Evolutionary conservation across 2,113 vertebrate species (phyloP).

Genomic region (Siniperca chuatsi): DNA sequence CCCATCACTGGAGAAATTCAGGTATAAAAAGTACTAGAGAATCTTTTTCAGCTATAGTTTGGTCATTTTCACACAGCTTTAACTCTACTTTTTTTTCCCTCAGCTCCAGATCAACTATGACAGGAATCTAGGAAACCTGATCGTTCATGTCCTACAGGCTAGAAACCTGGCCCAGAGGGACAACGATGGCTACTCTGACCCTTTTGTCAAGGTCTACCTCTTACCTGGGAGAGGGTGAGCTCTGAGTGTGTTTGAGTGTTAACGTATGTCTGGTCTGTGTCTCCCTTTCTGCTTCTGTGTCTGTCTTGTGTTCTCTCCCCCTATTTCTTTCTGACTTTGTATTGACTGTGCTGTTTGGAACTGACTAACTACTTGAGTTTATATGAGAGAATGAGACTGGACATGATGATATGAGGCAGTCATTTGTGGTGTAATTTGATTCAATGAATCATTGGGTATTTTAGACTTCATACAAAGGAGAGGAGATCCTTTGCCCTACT

Average conservation of each 20-base stretch:
- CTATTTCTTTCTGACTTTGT: slow-evolving; percentile 63
- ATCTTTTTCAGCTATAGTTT: neutral
- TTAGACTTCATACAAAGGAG: neutral
- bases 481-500: neutral
- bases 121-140: slow-evolving; percentile 95
- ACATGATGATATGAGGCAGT: slow-evolving; percentile 67
- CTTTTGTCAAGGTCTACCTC: slow-evolving; percentile 98
- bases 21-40: slow-evolving; percentile 79
- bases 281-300: slow-evolving; percentile 69
- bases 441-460: slow-evolving; percentile 31
- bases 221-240: slow-evolving; percentile 98
- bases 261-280: slow-evolving; percentile 61
- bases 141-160: slow-evolving; percentile 98
- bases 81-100: neutral
- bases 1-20: slow-evolving; percentile 98
- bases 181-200: slow-evolving; percentile 97
- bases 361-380: slow-evolving; percentile 55
- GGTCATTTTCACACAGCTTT: slow-evolving; percentile 2
- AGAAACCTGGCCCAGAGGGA: slow-evolving; percentile 94
- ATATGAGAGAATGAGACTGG: slow-evolving; percentile 57
- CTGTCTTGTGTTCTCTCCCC: slow-evolving; percentile 66
- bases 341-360: slow-evolving; percentile 53
- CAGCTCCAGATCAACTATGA: slow-evolving; percentile 99
- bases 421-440: slow-evolving; percentile 33
- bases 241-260: slow-evolving; percentile 32